Evolutionary conservation across 2,888 invertebrate species (phyloP), one percentile per base, ranked within the genome.

Genomic region (Habroteleia sp.): DNA sequence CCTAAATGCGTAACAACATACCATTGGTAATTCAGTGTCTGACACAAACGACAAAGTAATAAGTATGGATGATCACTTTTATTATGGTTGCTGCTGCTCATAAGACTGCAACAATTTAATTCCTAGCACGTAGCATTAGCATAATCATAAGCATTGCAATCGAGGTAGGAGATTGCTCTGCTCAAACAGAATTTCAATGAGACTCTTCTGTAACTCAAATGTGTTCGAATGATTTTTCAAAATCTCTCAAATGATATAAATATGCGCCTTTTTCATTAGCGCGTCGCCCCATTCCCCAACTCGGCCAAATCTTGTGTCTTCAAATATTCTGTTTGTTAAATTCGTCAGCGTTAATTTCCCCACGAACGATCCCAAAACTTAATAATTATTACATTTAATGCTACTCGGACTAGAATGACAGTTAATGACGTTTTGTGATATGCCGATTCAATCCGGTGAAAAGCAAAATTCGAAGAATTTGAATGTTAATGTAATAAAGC

Each of bases 131-230:
- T 71, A 76, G 56, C 71, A 76, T 72, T 76, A 76, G 75, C 75
- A 76, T 76, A 71, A 54, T 75, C 76, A 76, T 76, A 76, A 72
- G 76, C 76, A 76, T 76, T 54, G 72, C 72, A 72, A 71, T 76
- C 68, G 71, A 62, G 76, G 72, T 44, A 68, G 62, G 71, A 76
- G 76, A 76, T 76, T 76, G 76, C 65, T 50, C 62, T 17, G 71
- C 72, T 54, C 76, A 66, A 66, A 71, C 71, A 29, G 75, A 76
- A 72, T 76, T 62, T 48, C 65, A 71, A 76, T 76, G 75, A 76
- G 75, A 41, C 62, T 60, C 41, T 62, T 44, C 52, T 54, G 65
- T 56, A 62, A 65, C 71, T 50, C 50, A 17, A 50, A 62, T 56
- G 48, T 29, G 37, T 62, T 58, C 23, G 39, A 54, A 33, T 56